Base-by-base conservation (phyloP, 2,888 invertebrate species). In the Yponomeuta sedellus region DNA sequence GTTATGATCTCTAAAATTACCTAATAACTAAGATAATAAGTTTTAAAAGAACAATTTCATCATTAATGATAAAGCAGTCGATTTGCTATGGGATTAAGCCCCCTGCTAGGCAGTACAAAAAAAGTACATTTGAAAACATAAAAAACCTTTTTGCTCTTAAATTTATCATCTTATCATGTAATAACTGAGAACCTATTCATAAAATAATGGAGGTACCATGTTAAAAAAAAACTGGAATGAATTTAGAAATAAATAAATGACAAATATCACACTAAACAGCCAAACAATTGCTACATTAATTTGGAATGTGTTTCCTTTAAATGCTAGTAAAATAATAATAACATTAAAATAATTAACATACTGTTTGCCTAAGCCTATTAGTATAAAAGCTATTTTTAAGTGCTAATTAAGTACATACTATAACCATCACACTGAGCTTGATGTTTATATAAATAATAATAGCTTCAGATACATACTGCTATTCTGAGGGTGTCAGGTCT, bases 401-500 rank as follows among this genome's bases (percentile, higher is more conserved):
- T 77, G 77, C 80, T 83, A 78, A 81, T 63, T 63, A 63, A 64
- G 64, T 64, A 64, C 64, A 8, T 56, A 44, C 20, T 20, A 22
- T 39, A 20, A 25, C 58, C 59, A 88, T 87, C 87, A 87, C 86
- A 89, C 85, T 87, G 81, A 85, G 82, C 81, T 83, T 79, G 83
- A 83, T 84, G 81, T 81, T 79, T 52, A 16, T 52, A 12, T 16
- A 12, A 52, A 52, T 52, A 52, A 52, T 80, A 78, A 8, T 22
- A 20, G 10, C 25, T 63, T 44, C 34, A 16, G 25, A 22, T 65
- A 74, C 65, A 70, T 70, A 67, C 64, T 65, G 64, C 82, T 92
- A 95, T 90, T 95, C 94, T 58, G 94, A 95, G 68, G 94, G 94
- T 71, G 94, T 94, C 73, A 95, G 91, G 84, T 95, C 94, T 82